Evolutionary conservation across 2,797 vertebrate species (phyloP), one percentile per base, ranked within the genome.

Genomic region (Erpetoichthys calabaricus): DNA sequence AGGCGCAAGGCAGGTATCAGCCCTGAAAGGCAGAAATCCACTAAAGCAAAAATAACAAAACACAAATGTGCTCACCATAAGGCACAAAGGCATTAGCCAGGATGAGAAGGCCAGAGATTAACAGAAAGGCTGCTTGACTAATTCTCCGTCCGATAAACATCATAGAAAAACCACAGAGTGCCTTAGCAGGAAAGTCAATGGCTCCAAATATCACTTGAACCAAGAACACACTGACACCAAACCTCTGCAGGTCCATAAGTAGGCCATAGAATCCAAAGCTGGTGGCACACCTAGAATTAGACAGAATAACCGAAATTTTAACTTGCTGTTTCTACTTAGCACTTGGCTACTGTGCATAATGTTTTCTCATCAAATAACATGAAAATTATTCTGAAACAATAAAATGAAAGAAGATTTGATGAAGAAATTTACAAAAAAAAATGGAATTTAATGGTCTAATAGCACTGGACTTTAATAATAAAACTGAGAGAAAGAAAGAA

Each of bases 241-340:
- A 89, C 69, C 82, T 81, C 76, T 88, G 85, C 57, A 90, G 77
- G 63, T 89, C 85, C 81, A 89, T 83, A 1, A 75, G 75, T 54
- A 88, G 61, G 54, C 88, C 81, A 3, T 86, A 91, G 63, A 86
- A 87, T 0, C 84, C 79, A 68, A 91, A 87, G 62, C 80, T 82
- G 51, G 80, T 84, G 9, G 83, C 67, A 57, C 83, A 87, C 82
- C 86, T 89, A 25, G 25, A 25, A 25, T 25, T 25, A 25, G 25
- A 25, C 25, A 25, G 25, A 25, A 25, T 25, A 25, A 25, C 25
- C 25, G 25, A 25, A 25, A 25, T 25, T 25, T 25, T 25, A 25
- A 25, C 25, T 25, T 25, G 25, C 25, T 25, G 25, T 25, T 25
- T 25, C 25, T 25, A 25, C 2, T 25, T 25, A 25, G 2, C 25